Evolutionary conservation across 2,797 vertebrate genomes (phyloP).

Genomic region (Hyperoplus immaculatus): DNA sequence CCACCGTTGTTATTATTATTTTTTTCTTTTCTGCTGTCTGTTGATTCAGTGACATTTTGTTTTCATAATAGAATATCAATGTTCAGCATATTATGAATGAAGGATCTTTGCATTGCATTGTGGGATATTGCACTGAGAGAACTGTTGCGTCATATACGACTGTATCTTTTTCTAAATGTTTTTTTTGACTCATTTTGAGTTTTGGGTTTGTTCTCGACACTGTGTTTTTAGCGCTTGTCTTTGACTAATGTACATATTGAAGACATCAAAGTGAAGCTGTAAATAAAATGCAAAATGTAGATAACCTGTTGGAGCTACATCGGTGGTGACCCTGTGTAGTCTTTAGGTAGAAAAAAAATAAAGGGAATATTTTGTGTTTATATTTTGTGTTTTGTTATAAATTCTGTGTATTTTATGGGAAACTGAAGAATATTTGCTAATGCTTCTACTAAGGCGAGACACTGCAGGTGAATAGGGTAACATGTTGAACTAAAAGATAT

Average conservation of each 20-base stretch:
- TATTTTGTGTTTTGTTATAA: slow-evolving; percentile 67
- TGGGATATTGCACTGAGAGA: slow-evolving; percentile 90
- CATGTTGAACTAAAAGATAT: too few relatives aligned
- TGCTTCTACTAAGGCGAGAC: background rate
- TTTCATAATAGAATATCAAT: slow-evolving; percentile 61
- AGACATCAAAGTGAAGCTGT: slow-evolving; percentile 89
- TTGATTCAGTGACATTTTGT: slow-evolving; percentile 78
- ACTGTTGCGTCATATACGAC: slow-evolving; percentile 90
- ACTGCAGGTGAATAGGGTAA: too few relatives aligned
- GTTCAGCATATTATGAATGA: slow-evolving; percentile 84
- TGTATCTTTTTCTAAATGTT: slow-evolving; percentile 87
- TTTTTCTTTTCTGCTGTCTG: slow-evolving; percentile 76
- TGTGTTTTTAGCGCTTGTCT: slow-evolving; percentile 97
- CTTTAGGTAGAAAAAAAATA: slow-evolving; percentile 92
- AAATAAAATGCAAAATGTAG: slow-evolving; percentile 98
- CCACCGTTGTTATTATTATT: slow-evolving; percentile 27
- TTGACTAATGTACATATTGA: slow-evolving; percentile 93
- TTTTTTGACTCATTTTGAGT: slow-evolving; percentile 91
- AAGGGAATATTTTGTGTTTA: slow-evolving; percentile 92
- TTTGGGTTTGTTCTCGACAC: slow-evolving; percentile 89
- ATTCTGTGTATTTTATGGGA: background rate
- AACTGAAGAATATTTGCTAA: background rate
- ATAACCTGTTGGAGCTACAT: slow-evolving; percentile 95
- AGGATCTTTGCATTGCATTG: slow-evolving; percentile 91
- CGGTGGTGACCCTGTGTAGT: slow-evolving; percentile 96